Percentiles rank a stretch among this genome's conserved stretches.
Conservation (phyloP, 1,140 invertebrate species). For the Anastatus disparis region DNA sequence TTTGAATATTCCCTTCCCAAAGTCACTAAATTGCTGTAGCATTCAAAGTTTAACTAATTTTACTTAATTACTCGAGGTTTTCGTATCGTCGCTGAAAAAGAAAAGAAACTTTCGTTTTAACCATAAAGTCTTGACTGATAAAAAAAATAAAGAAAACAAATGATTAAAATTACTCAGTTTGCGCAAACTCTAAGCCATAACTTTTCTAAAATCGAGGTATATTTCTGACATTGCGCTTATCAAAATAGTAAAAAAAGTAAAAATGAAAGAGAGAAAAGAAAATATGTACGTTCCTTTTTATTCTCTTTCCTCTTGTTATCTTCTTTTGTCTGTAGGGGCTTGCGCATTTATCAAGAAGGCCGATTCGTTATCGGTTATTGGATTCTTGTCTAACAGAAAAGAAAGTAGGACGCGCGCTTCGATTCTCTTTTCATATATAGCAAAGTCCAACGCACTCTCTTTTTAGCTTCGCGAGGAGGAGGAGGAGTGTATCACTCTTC, state of each 20-base stretch:
- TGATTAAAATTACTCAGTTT: no score
- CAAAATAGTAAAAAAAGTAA: slow-evolving; percentile 4
- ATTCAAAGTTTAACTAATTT: no score
- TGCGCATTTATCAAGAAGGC: slow-evolving; percentile 5
- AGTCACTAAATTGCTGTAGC: no score
- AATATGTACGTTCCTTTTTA: not conserved
- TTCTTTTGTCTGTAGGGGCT: not conserved
- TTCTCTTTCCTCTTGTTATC: slow-evolving; percentile 1
- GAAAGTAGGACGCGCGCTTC: slow-evolving; percentile 22
- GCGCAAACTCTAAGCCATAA: no score
- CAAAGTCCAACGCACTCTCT: not conserved
- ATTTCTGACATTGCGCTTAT: not conserved
- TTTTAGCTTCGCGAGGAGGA: no score
- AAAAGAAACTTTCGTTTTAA: no score
- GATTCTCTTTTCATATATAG: no score
- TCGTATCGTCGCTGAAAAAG: no score
- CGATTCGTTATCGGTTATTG: slow-evolving; percentile 41
- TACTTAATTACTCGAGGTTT: no score
- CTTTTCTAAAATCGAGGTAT: not conserved
- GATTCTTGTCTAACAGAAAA: slow-evolving; percentile 31
- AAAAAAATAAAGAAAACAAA: no score
- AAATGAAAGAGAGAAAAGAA: not conserved
- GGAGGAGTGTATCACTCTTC: slow-evolving; percentile 17
- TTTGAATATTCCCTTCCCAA: no score
- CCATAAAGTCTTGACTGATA: no score